Evolutionary conservation across 2,113 vertebrate genomes (phyloP).

Genomic region (Gymnocephalus cernua): DNA sequence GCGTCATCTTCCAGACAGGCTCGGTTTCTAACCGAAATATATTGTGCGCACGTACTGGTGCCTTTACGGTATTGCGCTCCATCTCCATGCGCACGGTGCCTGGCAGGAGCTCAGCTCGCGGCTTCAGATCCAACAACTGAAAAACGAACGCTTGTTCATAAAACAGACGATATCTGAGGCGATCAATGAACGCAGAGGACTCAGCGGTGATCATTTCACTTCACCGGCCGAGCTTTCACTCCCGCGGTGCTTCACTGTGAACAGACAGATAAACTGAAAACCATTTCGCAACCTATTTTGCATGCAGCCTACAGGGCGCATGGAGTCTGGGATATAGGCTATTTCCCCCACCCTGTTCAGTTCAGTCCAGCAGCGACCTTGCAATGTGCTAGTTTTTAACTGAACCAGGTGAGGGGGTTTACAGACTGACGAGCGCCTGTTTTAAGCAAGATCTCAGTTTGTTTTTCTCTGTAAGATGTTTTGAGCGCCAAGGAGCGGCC

Average conservation of each 20-base stretch:
- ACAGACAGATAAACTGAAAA: neutral
- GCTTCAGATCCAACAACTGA: constrained; percentile 39
- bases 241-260: constrained; percentile 1
- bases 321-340: constrained; percentile 47
- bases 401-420: neutral
- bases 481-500: constrained; percentile 61
- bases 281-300: constrained; percentile 58
- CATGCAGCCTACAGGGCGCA: constrained; percentile 47
- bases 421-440: neutral
- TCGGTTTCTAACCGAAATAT: neutral
- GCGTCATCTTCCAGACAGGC: neutral
- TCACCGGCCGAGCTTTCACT: neutral
- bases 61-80: constrained; percentile 58
- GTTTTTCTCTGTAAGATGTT: constrained; percentile 52
- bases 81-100: constrained; percentile 51
- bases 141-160: neutral
- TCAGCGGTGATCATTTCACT: neutral
- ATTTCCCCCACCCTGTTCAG: constrained; percentile 31
- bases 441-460: neutral
- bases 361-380: neutral
- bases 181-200: neutral
- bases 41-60: neutral
- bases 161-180: neutral
- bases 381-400: neutral
- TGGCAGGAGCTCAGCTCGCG: constrained; percentile 47